Base-by-base conservation (phyloP, 2,797 vertebrate species). In the Echeneis naucrates region DNA sequence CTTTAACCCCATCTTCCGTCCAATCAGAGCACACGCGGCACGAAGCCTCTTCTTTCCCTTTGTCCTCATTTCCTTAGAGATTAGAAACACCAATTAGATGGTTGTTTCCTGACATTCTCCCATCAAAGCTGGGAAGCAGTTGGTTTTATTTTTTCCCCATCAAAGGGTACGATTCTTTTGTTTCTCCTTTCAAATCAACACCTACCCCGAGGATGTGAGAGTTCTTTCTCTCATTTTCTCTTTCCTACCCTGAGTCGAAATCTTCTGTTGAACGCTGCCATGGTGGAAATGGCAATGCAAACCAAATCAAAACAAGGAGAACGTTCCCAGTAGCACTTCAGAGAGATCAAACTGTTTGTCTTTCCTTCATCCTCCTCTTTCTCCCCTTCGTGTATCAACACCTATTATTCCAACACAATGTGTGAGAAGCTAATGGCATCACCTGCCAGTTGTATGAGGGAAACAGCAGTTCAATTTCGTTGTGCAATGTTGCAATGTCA, bases 131-230 rank as follows among this genome's bases (percentile, higher is more conserved):
- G 57, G 60, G 78, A 91, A 88, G 81, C 64, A 33, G 79, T 83
- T 87, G 84, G 86, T 92, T 93, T 92, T 90, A 89, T 93, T 30
- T 30, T 92, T 84, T 81, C 68, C 74, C 93, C 90, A 93, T 94
- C 92, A 93, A 93, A 92, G 88, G 45, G 70, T 83, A 85, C 88
- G 88, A 90, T 93, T 92, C 82, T 88, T 92, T 90, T 85, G 89
- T 88, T 91, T 90, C 82, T 88, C 77, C 82, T 79, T 89, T 92
- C 82, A 92, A 92, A 93, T 92, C 90, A 94, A 87, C 92, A 93
- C 91, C 89, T 83, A 89, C 83, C 89, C 91, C 58, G 63, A 89
- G 92, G 92, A 91, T 92, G 84, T 88, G 71, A 59, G 77, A 76
- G 62, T 77, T 73, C 81, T 81, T 58, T 59, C 52, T 81, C 85